Conservation (phyloP, 1,140 invertebrate species). For the Penaeus japonicus region DNA sequence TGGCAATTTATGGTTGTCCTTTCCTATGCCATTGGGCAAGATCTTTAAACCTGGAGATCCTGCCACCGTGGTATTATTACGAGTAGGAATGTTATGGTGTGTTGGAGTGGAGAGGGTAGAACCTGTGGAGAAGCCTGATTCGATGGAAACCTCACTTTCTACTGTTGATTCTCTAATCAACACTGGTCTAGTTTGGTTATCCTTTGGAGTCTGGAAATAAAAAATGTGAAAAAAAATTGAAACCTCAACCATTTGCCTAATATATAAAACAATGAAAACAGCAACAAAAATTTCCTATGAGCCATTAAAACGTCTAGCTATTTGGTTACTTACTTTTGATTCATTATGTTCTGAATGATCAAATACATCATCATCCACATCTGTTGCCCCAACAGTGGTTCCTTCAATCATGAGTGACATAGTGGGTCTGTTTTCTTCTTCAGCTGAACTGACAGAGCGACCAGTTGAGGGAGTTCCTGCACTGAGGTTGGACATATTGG, state of each 20-base stretch:
- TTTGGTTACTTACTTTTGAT: background rate
- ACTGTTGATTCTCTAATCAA: background rate
- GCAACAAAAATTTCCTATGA: too few relatives aligned
- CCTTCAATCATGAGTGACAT: conserved; percentile 64
- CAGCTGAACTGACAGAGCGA: conserved; percentile 38
- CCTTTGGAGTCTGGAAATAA: too few relatives aligned
- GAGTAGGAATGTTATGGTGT: conserved; percentile 18
- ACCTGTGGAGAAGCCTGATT: conserved; percentile 31
- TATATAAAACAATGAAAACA: too few relatives aligned
- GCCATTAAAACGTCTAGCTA: too few relatives aligned
- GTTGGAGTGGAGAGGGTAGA: conserved; percentile 27
- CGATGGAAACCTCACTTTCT: conserved; percentile 19
- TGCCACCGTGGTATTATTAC: background rate
- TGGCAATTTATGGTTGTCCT: conserved; percentile 18
- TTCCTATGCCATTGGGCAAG: conserved; percentile 39
- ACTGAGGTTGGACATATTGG: conserved; percentile 47
- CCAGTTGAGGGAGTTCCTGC: conserved; percentile 38
- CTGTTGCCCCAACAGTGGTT: conserved; percentile 63
- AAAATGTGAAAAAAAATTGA: too few relatives aligned
- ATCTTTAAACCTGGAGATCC: conserved; percentile 23
- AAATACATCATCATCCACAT: conserved; percentile 62
- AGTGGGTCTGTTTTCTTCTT: conserved; percentile 56
- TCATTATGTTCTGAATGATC: conserved; percentile 32
- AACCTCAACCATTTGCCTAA: too few relatives aligned
- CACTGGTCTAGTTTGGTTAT: background rate